Evolutionary conservation across 2,888 invertebrate genomes (phyloP), one percentile per base, ranked within the genome.

Genomic region (Orthosia incerta): DNA sequence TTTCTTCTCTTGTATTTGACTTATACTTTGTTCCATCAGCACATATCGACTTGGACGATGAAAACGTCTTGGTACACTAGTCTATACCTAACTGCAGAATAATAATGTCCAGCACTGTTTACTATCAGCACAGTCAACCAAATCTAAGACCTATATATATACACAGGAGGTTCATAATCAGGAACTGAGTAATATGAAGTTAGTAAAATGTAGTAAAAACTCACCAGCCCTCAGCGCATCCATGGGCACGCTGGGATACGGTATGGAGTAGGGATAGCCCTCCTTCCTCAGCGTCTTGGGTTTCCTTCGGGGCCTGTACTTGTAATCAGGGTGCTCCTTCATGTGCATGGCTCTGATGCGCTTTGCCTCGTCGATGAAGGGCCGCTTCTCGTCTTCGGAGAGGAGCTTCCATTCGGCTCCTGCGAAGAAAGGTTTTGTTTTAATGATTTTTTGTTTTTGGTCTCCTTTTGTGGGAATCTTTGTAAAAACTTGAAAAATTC

Each of bases 281-380:
- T 99, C 98, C 94, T 99, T 99, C 91, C 98, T 97, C 84, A 98
- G 92, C 53, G 98, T 98, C 95, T 99, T 99, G 64, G 98, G 98
- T 95, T 99, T 99, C 94, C 99, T 97, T 90, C 98, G 95, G 20
- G 99, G 99, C 85, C 99, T 95, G 97, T 99, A 99, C 94, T 99
- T 99, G 97, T 99, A 99, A 96, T 99, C 99, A 0, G 99, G 99
- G 93, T 99, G 98, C 88, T 99, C 98, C 95, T 98, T 98, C 99
- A 99, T 99, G 97, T 99, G 99, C 97, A 98, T 98, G 26, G 98
- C 98, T 61, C 99, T 97, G 87, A 99, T 97, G 80, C 99, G 97
- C 93, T 99, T 99, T 18, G 99, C 99, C 93, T 99, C 99, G 93
- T 99, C 99, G 86, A 99, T 99, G 96, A 99, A 99, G 45, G 99